Evolutionary conservation across 2,888 invertebrate species (phyloP), one percentile per base, ranked within the genome.

Genomic region (Odontocolon sp.): DNA sequence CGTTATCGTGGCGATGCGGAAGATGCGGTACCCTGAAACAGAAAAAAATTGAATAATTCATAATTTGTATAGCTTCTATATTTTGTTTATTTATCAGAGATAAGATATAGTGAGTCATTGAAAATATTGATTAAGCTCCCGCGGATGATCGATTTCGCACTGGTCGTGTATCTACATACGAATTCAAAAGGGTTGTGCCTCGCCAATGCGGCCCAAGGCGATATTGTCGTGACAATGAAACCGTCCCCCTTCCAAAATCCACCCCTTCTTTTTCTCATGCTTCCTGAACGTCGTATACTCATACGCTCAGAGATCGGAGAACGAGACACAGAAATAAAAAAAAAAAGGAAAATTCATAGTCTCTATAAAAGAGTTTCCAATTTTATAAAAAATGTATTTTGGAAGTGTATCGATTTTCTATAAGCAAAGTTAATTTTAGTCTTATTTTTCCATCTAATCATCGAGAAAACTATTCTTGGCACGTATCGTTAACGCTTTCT

Each of bases 221-320:
- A 87, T 86, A 88, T 89, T 85, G 87, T 88, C 86, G 84, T 86
- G 85, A 84, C 89, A 87, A 89, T 88, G 87, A 88, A 85, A 83
- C 83, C 33, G 74, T 71, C 64, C 31, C 54, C 56, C 47, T 8
- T 54, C 36, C 36, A 16, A n/a, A 5, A 36, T 14, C 31, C 68
- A 47, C 26, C 70, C 36, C 63, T 57, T 69, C 36, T 52, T 47
- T 38, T 36, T 33, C 47, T 56, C 33, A 26, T 38, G 21, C 63
- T 31, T 40, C 54, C 61, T 68, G 67, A 73, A 52, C 59, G 66
- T 52, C 57, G 11, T 33, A 59, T 59, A 59, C 18, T 64, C 63
- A n/a, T n/a, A n/a, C n/a, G 63, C 16, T 38, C 11, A 36, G 36
- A 47, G 36, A 69, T 36, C 42, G 21, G 38, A 57, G 56, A 68